Conservation (phyloP, 2,888 invertebrate species). For the Pedicia rivosa region DNA sequence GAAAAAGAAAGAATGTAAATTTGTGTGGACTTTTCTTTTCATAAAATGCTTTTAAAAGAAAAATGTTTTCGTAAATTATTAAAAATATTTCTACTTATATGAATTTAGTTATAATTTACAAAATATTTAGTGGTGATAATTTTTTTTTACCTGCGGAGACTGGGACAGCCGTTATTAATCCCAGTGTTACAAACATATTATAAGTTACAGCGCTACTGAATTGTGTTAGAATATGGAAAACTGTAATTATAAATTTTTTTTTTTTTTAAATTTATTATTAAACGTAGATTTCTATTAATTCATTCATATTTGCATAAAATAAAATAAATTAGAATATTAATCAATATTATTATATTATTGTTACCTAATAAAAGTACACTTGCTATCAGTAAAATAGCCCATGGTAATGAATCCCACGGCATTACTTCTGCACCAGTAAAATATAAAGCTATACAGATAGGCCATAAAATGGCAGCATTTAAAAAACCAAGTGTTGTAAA, state of each 20-base stretch:
- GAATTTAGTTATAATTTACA: neutral
- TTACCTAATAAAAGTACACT: conserved; percentile 63
- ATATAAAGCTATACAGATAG: conserved; percentile 72
- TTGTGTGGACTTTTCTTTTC: neutral
- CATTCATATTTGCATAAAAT: no score
- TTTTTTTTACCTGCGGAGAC: conserved; percentile 70
- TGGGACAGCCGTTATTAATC: conserved; percentile 85
- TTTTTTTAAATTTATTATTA: neutral
- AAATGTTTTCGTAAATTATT: neutral
- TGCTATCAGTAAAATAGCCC: conserved; percentile 69
- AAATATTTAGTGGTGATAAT: conserved; percentile 2
- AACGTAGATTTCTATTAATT: neutral
- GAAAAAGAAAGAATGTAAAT: neutral
- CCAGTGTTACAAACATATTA: conserved; percentile 86
- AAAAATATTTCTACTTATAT: no score
- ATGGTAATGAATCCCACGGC: conserved; percentile 70
- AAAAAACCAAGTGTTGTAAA: conserved; percentile 82
- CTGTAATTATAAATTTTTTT: conserved; percentile 35
- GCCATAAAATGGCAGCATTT: conserved; percentile 81
- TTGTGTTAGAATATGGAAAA: conserved; percentile 83
- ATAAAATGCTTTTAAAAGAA: neutral
- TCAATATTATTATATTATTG: no score
- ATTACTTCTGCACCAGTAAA: conserved; percentile 75
- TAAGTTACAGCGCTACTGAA: conserved; percentile 88
- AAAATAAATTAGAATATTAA: no score